Base-by-base conservation (phyloP, 1,140 invertebrate species). In the Drosophila setifemur region DNA sequence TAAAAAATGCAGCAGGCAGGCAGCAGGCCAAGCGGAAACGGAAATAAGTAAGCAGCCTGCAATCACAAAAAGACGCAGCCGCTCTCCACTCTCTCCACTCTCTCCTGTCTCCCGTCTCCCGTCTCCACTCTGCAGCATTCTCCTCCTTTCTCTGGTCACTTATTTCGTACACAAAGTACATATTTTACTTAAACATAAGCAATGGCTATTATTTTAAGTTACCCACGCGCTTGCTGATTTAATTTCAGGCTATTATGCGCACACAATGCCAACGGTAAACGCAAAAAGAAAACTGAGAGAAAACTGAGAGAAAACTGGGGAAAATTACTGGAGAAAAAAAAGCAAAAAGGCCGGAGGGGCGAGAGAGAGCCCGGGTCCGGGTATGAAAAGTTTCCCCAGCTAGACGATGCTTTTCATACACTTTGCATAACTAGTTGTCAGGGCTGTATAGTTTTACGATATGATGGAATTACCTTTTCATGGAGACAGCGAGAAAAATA, bases 171-270 rank as follows among this genome's bases (percentile, higher is more conserved):
- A 67, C 42, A 63, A 63, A 64, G 79, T 79, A 74, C 71, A 86
- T 86, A 86, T 85, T 85, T 85, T 86, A 86, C 75, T 79, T 67
- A 81, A 81, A 81, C 63, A 86, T 81, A 86, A 87, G 81, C 81
- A 86, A 81, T 86, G 75, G 81, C 81, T 86, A 87, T 87, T 86
- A 85, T 86, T 86, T 86, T 86, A 86, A 86, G 81, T 81, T 86
- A 79, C 43, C 81, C 81, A 81, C 75, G 81, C 81, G 81, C 75
- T 76, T 26, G 72, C 75, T 86, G 81, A 86, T 86, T 86, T 86
- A 86, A 86, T 86, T 86, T 86, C 76, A 67, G 72, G 58, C 81
- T 81, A 86, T 86, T 86, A 86, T 86, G 81, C 72, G 63, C 81
- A 74, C 81, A 86, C 81, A 86, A 79, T 79, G 71, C 49, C 72